phyloP scores from a whole-genome alignment of 2,888 invertebrate genomes.

The Hipparchia semele region DNA sequence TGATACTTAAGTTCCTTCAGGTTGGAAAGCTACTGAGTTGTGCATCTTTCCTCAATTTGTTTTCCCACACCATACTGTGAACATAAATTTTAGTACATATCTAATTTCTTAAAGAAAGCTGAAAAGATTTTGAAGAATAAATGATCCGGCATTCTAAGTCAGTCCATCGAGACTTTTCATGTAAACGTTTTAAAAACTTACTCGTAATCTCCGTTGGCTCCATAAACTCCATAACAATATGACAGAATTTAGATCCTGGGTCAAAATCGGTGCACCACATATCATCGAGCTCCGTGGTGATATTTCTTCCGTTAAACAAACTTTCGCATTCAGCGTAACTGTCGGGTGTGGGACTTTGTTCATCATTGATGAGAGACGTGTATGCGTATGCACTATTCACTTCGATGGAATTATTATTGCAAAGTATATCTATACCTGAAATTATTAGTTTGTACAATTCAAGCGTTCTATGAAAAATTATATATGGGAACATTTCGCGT shows the following conservation, averaged over 20 bases:
- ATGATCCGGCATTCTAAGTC: too few species aligned
- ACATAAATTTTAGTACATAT: too few species aligned
- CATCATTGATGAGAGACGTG: slow-evolving; percentile 55
- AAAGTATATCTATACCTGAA: slow-evolving; percentile 78
- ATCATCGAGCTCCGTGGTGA: slow-evolving; percentile 85
- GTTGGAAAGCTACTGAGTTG: too few species aligned
- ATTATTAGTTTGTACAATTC: neutral
- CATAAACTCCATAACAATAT: slow-evolving; percentile 67
- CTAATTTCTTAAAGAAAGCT: too few species aligned
- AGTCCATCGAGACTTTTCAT: neutral
- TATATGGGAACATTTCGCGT: too few species aligned
- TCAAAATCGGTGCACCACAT: slow-evolving; percentile 84
- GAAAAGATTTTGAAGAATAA: too few species aligned
- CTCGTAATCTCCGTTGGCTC: slow-evolving; percentile 68
- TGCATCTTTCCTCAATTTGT: too few species aligned
- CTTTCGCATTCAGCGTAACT: slow-evolving; percentile 70
- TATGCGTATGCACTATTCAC: slow-evolving; percentile 68
- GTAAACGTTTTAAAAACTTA: slow-evolving; percentile 48
- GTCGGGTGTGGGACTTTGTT: slow-evolving; percentile 48
- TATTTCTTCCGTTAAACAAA: slow-evolving; percentile 86
- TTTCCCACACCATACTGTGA: too few species aligned
- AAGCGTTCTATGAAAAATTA: too few species aligned
- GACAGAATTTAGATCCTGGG: slow-evolving; percentile 61
- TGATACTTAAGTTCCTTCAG: too few species aligned
- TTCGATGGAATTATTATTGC: slow-evolving; percentile 56